Conservation (phyloP, 2,113 vertebrate genomes). For the Pogonocichla stellata region DNA sequence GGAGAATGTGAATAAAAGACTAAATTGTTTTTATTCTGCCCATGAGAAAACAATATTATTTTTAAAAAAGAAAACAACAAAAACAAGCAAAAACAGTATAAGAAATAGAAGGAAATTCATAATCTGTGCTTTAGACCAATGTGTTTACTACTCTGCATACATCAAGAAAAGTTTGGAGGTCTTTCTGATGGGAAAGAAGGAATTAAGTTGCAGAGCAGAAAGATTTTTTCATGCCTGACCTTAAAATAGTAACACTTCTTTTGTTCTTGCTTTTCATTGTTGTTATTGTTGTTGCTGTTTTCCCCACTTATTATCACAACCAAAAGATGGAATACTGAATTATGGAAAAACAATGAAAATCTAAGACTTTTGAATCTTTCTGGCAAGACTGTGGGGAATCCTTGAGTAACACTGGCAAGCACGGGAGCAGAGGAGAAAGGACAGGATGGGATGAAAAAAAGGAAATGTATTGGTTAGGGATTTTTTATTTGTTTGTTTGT, state of each 20-base stretch:
- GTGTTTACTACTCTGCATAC: background rate
- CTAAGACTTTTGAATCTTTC: background rate
- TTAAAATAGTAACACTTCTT: background rate
- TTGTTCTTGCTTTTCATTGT: background rate
- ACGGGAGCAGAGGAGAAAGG: accelerated
- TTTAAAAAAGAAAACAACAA: background rate
- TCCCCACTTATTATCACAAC: accelerated
- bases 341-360: background rate
- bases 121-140: background rate
- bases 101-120: background rate
- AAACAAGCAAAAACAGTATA: background rate
- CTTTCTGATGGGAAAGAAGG: background rate
- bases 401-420: background rate
- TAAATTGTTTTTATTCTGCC: background rate
- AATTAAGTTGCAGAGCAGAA: background rate
- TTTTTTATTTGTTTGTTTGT: too few relatives aligned
- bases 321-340: background rate
- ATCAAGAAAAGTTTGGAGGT: background rate
- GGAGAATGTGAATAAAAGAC: background rate
- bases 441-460: background rate
- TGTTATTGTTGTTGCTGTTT: background rate
- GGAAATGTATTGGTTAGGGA: background rate
- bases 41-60: background rate
- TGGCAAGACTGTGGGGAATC: accelerated
- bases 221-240: background rate